Conservation (phyloP, 1,140 invertebrate species). For the Berghia stephanieae region DNA sequence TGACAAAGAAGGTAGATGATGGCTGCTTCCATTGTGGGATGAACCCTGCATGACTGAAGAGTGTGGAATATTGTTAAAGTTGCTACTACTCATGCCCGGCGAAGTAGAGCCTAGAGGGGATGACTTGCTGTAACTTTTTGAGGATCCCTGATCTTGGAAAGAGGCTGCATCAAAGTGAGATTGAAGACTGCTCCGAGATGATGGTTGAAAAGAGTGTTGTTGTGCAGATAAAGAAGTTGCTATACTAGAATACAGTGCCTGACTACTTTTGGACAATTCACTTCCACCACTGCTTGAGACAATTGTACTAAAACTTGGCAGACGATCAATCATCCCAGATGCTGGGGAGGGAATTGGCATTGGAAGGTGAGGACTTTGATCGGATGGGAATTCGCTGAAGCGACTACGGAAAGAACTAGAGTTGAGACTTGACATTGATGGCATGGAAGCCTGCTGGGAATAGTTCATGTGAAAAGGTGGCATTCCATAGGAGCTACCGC, state of each 20-base stretch:
- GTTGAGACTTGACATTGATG: slow-evolving; percentile 13
- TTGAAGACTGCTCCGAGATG: background rate
- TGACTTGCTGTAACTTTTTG: slow-evolving; percentile 29
- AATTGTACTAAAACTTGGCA: slow-evolving; percentile 40
- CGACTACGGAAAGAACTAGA: slow-evolving; percentile 23
- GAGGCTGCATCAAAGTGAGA: slow-evolving; percentile 14
- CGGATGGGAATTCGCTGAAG: slow-evolving; percentile 22
- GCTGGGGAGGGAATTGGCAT: slow-evolving; percentile 27
- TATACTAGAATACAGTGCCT: slow-evolving; percentile 16
- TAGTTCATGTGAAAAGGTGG: slow-evolving; percentile 31
- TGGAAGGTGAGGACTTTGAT: slow-evolving; percentile 28
- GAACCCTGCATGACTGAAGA: slow-evolving; percentile 24
- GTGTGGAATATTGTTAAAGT: slow-evolving; percentile 23
- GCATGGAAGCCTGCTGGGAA: slow-evolving; percentile 24
- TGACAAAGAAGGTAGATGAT: slow-evolving; percentile 16
- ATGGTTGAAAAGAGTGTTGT: slow-evolving; percentile 27
- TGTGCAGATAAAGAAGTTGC: background rate
- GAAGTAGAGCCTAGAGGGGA: slow-evolving; percentile 27
- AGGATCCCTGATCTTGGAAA: slow-evolving; percentile 15
- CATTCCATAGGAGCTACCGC: slow-evolving; percentile 22
- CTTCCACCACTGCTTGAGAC: slow-evolving; percentile 28
- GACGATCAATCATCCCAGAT: slow-evolving; percentile 33
- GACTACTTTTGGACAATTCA: slow-evolving; percentile 5
- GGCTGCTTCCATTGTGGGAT: slow-evolving; percentile 28
- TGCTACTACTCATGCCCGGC: slow-evolving; percentile 19